Evolutionary conservation across 2,888 invertebrate genomes (phyloP).

Genomic region (Pterobdella sp.): DNA sequence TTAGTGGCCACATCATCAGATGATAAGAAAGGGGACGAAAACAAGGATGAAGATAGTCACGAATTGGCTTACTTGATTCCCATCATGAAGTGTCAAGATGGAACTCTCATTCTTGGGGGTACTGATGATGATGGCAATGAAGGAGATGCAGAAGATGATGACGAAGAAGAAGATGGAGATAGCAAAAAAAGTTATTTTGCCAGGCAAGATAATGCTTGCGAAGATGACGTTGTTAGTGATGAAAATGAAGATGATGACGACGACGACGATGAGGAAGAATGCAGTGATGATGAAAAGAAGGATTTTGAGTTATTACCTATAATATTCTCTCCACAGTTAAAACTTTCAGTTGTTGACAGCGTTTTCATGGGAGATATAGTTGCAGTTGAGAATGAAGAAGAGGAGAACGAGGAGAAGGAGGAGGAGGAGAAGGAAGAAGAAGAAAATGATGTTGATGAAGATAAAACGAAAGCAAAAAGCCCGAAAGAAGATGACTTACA

Average conservation of each 20-base stretch:
- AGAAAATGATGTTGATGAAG: background rate
- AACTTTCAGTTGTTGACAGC: slow-evolving; percentile 23
- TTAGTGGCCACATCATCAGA: slow-evolving; percentile 21
- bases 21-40: background rate
- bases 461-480: background rate
- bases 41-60: background rate
- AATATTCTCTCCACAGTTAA: slow-evolving; percentile 13
- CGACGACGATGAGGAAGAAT: background rate
- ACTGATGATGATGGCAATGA: background rate
- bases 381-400: slow-evolving; percentile 2
- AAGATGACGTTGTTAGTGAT: background rate
- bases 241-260: background rate
- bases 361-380: slow-evolving; percentile 18
- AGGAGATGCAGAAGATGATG: background rate
- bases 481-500: background rate
- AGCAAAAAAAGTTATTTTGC: background rate
- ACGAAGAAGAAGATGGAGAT: background rate
- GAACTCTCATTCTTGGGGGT: slow-evolving; percentile 14
- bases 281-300: background rate
- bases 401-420: background rate
- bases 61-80: slow-evolving; percentile 26
- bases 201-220: too few relatives aligned
- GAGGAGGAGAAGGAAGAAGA: slow-evolving; percentile 5
- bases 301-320: slow-evolving; percentile 18
- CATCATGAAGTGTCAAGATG: slow-evolving; percentile 27